Base-by-base conservation (phyloP, 1,140 invertebrate genomes). In the Neodiprion pinetum region DNA sequence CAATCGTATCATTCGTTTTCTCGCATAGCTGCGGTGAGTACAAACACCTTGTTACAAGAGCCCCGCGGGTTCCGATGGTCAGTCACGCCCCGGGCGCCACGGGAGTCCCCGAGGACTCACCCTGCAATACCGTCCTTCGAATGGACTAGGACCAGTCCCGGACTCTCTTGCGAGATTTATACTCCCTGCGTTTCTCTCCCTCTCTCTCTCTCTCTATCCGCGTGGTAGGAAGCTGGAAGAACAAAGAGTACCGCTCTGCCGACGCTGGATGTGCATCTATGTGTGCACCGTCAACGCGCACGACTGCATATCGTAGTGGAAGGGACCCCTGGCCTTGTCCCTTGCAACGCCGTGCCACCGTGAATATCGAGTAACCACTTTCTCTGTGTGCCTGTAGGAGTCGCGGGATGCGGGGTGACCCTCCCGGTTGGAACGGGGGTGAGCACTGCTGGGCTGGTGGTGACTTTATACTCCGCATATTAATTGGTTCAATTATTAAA, bases 1-100 rank as follows among this genome's bases (percentile, higher is more conserved):
- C 14, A 47, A 21, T 69, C 67, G 7, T 69, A 23, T 69, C 17
- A 12, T 12, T 69, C 14, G 67, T 23, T 17, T 23, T 5, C 67
- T 69, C 40, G 17, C 67, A 69, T 69, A 21, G 67, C 21, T 23
- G 17, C 67, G 67, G 67, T 69, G 40, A 69, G 67, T 23, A 69
- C 67, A 69, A 69, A 69, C 67, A 69, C 21, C 67, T 47, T 21
- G 67, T 21, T 23, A 69, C 67, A 21, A 23, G 67, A 21, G 17
- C 11, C 67, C 67, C 67, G 21, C 17, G 17, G 40, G 21, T 69
- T 12, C 10, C 11, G 11, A 21, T 23, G 67, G 67, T 69, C 67
- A 23, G 67, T 69, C 67, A 69, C 67, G 67, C 67, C 67, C 40
- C 17, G 21, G 67, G 67, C 67, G 21, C 67, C 40, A 47, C 40